Evolutionary conservation across 2,888 invertebrate species (phyloP).

Genomic region (Drosophila helvetica): DNA sequence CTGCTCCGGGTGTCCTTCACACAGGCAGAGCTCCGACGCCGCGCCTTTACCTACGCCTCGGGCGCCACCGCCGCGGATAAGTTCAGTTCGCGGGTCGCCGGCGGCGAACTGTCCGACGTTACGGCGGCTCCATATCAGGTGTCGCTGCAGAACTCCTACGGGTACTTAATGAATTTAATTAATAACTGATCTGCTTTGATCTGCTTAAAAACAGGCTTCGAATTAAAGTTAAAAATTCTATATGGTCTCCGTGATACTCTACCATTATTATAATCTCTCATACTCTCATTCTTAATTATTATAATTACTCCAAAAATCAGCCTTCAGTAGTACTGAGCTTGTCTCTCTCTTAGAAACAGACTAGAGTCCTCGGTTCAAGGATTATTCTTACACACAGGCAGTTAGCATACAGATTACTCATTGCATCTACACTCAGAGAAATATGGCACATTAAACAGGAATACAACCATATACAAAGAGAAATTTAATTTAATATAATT

Average conservation of each 20-base stretch:
- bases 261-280: too few species aligned
- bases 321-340: too few species aligned
- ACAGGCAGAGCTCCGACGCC: constrained; percentile 39
- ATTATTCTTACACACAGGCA: too few species aligned
- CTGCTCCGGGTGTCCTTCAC: constrained; percentile 31
- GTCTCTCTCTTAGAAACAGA: too few species aligned
- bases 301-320: too few species aligned
- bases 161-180: constrained; percentile 35
- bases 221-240: background rate
- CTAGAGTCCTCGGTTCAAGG: too few species aligned
- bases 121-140: constrained; percentile 81
- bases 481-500: too few species aligned
- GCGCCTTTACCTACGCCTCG: constrained; percentile 8
- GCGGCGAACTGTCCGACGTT: constrained; percentile 64
- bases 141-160: constrained; percentile 75
- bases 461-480: too few species aligned
- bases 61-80: constrained; percentile 11
- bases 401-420: too few species aligned
- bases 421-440: too few species aligned
- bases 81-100: constrained; percentile 66
- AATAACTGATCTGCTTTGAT: background rate
- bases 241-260: background rate
- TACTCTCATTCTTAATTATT: background rate
- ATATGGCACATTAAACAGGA: too few species aligned
- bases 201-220: too few species aligned